Percentiles rank a stretch among this genome's conserved stretches.
Evolutionary conservation across 2,113 vertebrate genomes (phyloP).

Genomic region (Pangasianodon hypophthalmus): DNA sequence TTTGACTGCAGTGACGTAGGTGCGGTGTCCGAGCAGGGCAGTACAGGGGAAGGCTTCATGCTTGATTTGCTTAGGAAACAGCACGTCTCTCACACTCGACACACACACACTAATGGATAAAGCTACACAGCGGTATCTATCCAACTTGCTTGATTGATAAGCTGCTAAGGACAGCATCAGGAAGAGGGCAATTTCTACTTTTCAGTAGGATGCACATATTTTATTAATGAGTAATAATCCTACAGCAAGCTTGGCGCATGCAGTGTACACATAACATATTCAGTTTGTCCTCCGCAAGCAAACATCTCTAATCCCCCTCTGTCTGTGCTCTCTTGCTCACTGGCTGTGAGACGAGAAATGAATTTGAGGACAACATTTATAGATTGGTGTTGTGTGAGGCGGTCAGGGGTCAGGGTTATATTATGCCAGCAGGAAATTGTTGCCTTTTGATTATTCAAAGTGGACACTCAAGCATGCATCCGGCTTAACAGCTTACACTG

Average conservation of each 20-base stretch:
- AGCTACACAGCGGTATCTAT: background rate
- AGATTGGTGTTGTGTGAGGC: background rate
- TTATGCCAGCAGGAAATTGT: conserved; percentile 35
- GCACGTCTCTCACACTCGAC: conserved; percentile 56
- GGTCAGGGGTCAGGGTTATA: conserved; percentile 28
- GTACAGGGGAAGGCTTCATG: conserved; percentile 71
- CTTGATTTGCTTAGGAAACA: conserved; percentile 71
- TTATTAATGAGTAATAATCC: conserved; percentile 41
- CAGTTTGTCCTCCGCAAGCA: conserved; percentile 20
- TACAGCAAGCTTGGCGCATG: conserved; percentile 1
- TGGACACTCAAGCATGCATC: conserved; percentile 24
- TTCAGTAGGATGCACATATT: conserved; percentile 5
- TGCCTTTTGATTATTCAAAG: conserved; percentile 41
- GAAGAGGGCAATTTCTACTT: background rate
- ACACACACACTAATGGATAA: conserved; percentile 27
- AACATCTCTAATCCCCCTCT: conserved; percentile 38
- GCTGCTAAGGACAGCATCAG: background rate
- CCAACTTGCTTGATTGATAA: background rate
- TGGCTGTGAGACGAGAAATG: conserved; percentile 2
- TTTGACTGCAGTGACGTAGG: conserved; percentile 73
- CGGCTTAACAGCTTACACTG: conserved; percentile 36
- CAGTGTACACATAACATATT: conserved; percentile 20
- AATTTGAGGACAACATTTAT: conserved; percentile 25
- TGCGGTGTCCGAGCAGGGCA: conserved; percentile 70
- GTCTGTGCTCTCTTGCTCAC: conserved; percentile 4